These are phyloP conservation scores for Pteromalus puparum DNA, from an alignment of 1,140 invertebrate genomes.

Conservation along the genomic window DNA sequence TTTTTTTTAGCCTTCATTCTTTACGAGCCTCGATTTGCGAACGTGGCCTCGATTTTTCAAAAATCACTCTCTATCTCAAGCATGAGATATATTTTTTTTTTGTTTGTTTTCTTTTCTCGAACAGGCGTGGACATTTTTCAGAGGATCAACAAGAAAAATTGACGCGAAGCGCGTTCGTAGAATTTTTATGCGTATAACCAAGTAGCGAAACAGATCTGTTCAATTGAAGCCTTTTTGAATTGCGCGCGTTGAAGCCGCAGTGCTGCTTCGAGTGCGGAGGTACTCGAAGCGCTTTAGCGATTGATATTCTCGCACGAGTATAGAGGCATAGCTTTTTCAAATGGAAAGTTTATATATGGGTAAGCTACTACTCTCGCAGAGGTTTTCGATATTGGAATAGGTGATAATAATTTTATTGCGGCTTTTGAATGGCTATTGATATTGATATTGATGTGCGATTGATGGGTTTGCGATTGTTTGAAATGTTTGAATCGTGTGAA, in stretches of 20 bases:
- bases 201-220: neutral
- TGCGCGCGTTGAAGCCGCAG: neutral
- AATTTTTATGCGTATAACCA: constrained; percentile 5
- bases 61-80: neutral
- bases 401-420: neutral
- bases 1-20: neutral
- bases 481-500: no score
- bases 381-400: neutral
- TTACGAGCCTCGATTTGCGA: neutral
- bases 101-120: neutral
- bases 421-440: no score
- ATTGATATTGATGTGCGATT: no score
- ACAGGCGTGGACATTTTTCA: neutral
- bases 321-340: neutral
- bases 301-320: neutral
- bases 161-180: neutral
- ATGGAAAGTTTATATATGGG: neutral
- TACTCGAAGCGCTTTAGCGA: neutral
- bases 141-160: neutral
- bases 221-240: neutral
- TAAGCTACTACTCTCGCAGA: neutral
- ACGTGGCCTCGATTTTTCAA: constrained; percentile 24
- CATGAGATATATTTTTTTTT: neutral
- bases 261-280: neutral
- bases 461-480: no score